A percentile compares a stretch with the other conserved stretches of the same genome.
Conservation (phyloP, 2,888 invertebrate genomes). For the Parascotia fuliginaria region DNA sequence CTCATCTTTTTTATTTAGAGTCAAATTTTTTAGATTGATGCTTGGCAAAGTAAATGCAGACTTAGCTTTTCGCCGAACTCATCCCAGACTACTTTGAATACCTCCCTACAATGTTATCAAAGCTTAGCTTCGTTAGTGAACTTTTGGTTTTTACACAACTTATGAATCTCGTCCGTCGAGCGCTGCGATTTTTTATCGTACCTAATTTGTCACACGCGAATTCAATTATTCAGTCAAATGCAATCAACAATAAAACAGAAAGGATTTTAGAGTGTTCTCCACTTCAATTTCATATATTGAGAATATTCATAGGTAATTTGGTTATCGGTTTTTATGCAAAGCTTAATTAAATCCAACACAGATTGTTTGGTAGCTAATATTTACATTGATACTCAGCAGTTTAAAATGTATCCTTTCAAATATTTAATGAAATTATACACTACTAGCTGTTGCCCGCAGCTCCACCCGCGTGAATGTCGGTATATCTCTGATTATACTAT, state of each 20-base stretch:
- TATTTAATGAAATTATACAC: too few relatives aligned
- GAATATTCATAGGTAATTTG: background rate
- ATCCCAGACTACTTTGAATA: background rate
- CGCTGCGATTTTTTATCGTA: constrained; percentile 21
- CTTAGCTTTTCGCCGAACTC: background rate
- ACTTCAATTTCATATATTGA: background rate
- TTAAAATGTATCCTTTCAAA: too few relatives aligned
- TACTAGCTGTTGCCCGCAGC: too few relatives aligned
- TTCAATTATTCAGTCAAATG: constrained; percentile 27
- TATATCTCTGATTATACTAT: too few relatives aligned
- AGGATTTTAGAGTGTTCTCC: constrained; percentile 8
- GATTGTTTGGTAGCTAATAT: too few relatives aligned
- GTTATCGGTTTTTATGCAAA: background rate
- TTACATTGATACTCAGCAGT: too few relatives aligned
- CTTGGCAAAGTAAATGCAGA: too few relatives aligned
- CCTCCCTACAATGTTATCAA: constrained; percentile 17
- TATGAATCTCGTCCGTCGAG: constrained; percentile 23
- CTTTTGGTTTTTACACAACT: constrained; percentile 37
- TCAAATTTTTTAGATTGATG: too few relatives aligned
- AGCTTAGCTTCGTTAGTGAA: constrained; percentile 32
- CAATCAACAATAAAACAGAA: constrained; percentile 23
- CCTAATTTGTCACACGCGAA: constrained; percentile 30
- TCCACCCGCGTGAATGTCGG: too few relatives aligned
- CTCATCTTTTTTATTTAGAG: too few relatives aligned
- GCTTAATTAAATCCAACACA: background rate